Conservation (phyloP, 2,888 invertebrate genomes). For the Maniola hyperantus region DNA sequence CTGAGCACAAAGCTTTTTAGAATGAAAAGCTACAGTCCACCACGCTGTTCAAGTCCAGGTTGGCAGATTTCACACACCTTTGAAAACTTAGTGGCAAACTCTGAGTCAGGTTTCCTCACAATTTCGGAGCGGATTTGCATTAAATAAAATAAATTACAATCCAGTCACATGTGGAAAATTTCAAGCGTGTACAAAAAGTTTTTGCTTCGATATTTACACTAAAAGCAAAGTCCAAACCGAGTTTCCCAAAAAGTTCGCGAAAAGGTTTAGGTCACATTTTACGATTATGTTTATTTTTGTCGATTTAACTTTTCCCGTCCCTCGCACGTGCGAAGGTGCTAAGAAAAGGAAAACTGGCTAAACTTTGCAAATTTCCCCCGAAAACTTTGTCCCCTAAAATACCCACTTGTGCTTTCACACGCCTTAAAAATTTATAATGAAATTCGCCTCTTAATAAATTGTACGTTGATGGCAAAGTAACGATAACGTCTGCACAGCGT, state of each 20-base stretch:
- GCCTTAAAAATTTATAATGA: slow-evolving; percentile 46
- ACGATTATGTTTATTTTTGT: slow-evolving; percentile 41
- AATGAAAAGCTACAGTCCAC: too few relatives aligned
- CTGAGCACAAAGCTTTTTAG: too few relatives aligned
- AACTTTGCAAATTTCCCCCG: slow-evolving; percentile 48
- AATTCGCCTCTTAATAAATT: slow-evolving; percentile 51
- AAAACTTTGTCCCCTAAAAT: slow-evolving; percentile 41
- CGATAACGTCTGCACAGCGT: slow-evolving; percentile 48
- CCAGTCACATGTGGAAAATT: not conserved
- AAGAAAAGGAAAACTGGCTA: slow-evolving; percentile 41
- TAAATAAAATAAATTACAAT: not conserved
- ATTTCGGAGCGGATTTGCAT: too few relatives aligned
- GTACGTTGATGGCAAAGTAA: slow-evolving; percentile 41
- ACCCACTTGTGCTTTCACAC: slow-evolving; percentile 42
- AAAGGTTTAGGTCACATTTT: slow-evolving; percentile 34
- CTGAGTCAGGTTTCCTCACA: too few relatives aligned
- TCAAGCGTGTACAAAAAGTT: slow-evolving; percentile 13
- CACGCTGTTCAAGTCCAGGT: too few relatives aligned
- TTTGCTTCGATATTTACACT: slow-evolving; percentile 29
- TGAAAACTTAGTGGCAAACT: too few relatives aligned
- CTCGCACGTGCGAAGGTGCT: slow-evolving; percentile 47
- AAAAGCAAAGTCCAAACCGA: slow-evolving; percentile 20
- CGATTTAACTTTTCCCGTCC: slow-evolving; percentile 36
- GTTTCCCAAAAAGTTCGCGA: slow-evolving; percentile 16
- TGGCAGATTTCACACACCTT: too few relatives aligned